phyloP scores from a whole-genome alignment of 2,113 vertebrate species.

The Micromys minutus region DNA sequence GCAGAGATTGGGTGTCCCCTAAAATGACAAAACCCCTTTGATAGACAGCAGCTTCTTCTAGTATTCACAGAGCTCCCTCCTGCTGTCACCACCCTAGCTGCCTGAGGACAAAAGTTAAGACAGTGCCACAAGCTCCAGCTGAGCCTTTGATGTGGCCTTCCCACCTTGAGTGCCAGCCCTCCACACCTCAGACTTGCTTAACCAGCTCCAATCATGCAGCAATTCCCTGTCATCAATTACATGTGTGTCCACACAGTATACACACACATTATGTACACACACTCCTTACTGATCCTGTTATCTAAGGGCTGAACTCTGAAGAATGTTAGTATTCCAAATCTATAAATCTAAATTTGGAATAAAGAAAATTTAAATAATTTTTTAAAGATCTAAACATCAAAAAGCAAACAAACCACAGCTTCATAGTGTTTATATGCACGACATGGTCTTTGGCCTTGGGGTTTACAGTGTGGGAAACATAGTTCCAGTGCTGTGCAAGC shows the following conservation, averaged over 20 bases:
- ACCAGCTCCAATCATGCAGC: not conserved
- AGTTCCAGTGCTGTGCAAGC: not conserved
- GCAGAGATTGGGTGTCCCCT: not conserved
- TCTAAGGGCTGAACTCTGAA: not conserved
- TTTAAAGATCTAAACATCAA: not conserved
- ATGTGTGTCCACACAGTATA: not conserved
- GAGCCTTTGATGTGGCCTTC: not conserved
- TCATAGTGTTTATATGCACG: not conserved
- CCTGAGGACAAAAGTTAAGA: not conserved
- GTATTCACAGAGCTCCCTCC: not conserved
- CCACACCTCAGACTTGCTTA: not conserved
- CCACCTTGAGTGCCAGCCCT: not conserved
- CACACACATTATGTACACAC: not conserved
- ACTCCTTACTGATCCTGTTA: not conserved
- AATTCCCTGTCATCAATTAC: not conserved
- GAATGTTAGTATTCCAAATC: not conserved
- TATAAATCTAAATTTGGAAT: constrained; percentile 33
- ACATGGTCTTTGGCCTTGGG: not conserved
- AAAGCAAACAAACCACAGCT: not conserved
- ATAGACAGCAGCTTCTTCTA: not conserved
- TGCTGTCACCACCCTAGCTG: not conserved
- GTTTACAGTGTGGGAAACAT: not conserved
- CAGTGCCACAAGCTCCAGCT: not conserved
- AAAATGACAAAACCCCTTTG: not conserved
- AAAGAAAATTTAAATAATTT: constrained; percentile 49